These are phyloP conservation scores for Acleris emargana DNA, from an alignment of 2,888 invertebrate genomes.

Conservation along the genomic window DNA sequence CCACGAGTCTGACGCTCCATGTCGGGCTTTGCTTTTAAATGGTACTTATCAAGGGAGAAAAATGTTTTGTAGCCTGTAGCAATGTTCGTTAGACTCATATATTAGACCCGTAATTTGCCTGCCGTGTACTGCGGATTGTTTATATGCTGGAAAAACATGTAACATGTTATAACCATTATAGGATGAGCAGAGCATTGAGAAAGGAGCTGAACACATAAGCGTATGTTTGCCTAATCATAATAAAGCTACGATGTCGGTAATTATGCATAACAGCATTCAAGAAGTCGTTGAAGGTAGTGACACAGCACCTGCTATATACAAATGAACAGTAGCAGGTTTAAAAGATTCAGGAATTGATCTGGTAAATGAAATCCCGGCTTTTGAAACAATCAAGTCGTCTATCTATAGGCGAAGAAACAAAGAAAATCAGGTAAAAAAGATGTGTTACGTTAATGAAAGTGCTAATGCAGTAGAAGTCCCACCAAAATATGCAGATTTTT, in stretches of 20 bases:
- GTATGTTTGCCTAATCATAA: not conserved
- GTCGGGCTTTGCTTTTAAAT: not conserved
- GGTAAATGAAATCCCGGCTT: slow-evolving; percentile 16
- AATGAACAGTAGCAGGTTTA: not conserved
- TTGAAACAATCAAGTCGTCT: slow-evolving; percentile 3
- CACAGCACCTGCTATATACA: not conserved
- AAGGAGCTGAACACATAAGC: not conserved
- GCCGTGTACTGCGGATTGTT: not conserved
- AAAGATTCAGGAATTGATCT: slow-evolving; percentile 19
- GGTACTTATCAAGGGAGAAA: not conserved
- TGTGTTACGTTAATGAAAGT: slow-evolving; percentile 9
- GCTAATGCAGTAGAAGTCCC: slow-evolving; percentile 21
- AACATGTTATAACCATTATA: not conserved
- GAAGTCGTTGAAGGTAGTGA: not conserved
- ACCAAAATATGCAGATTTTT: slow-evolving; percentile 23
- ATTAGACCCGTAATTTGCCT: not conserved
- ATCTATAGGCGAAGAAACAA: slow-evolving; percentile 2
- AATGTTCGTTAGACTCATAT: too few relatives aligned
- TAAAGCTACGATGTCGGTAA: not conserved
- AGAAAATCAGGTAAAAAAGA: slow-evolving; percentile 4
- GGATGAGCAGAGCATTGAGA: not conserved
- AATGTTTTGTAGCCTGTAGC: not conserved
- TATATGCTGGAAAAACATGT: not conserved
- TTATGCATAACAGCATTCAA: not conserved
- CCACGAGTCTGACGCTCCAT: not conserved